Conservation (phyloP, 2,113 vertebrate genomes). For the Lasiurus borealis region DNA sequence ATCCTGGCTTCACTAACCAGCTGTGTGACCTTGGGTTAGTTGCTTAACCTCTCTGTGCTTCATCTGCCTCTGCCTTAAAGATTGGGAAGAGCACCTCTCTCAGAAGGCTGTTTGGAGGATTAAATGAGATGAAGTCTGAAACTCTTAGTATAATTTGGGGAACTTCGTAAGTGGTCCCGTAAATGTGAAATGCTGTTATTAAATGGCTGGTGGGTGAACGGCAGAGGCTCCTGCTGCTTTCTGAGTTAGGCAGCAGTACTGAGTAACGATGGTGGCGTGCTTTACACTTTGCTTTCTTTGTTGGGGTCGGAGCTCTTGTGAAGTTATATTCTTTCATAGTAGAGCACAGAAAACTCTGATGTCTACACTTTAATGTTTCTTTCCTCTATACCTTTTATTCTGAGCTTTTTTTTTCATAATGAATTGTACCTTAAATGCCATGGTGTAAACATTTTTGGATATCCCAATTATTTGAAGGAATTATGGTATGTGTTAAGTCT, state of each 20-base stretch:
- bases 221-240: background rate
- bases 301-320: background rate
- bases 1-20: background rate
- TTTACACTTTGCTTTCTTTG: background rate
- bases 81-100: background rate
- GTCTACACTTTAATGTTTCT: background rate
- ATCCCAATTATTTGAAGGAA: background rate
- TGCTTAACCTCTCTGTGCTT: background rate
- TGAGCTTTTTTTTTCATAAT: background rate
- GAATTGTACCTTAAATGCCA: constrained; percentile 4
- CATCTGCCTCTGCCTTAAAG: background rate
- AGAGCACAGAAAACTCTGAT: background rate
- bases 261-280: background rate
- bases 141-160: background rate
- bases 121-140: background rate
- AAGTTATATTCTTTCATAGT: constrained; percentile 31
- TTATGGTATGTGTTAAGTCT: constrained; percentile 30
- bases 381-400: background rate
- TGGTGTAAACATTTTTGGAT: background rate
- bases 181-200: background rate
- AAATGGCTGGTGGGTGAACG: background rate
- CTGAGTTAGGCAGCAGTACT: background rate
- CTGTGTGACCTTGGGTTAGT: background rate
- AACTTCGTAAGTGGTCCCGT: background rate
- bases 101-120: background rate